A percentile compares a stretch with the other conserved stretches of the same genome.
These are phyloP conservation scores for Antrozous pallidus DNA, from an alignment of 2,797 vertebrate genomes.

Conservation along the genomic window DNA sequence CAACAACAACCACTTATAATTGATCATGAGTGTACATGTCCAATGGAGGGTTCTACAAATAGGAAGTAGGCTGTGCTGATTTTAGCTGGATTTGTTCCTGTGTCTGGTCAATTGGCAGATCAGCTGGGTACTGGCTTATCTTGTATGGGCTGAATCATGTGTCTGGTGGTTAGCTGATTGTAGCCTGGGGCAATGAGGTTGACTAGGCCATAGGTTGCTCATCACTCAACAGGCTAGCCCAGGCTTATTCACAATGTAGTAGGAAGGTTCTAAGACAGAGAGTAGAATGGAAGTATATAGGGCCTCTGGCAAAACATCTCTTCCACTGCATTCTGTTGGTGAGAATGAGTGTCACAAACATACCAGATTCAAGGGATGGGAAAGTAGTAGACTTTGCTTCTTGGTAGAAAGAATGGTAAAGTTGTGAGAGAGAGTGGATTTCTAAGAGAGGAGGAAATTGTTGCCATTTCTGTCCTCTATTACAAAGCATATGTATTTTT, in stretches of 20 bases:
- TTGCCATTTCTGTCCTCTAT: neutral
- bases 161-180: constrained; percentile 28
- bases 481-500: neutral
- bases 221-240: neutral
- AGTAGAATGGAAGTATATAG: neutral
- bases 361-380: neutral
- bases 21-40: neutral
- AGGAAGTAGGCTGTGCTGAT: neutral
- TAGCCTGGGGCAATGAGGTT: neutral
- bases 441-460: neutral
- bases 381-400: neutral
- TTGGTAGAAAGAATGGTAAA: neutral
- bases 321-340: neutral
- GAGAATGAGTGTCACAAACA: neutral
- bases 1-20: neutral
- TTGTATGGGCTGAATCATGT: neutral
- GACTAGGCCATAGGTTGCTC: neutral
- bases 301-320: neutral
- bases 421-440: neutral
- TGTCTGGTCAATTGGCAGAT: neutral
- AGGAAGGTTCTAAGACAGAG: neutral
- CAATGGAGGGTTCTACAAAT: neutral
- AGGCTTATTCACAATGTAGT: neutral
- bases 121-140: neutral
- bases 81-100: neutral